Percentiles rank a stretch among this genome's conserved stretches.
phyloP scores from a whole-genome alignment of 2,113 vertebrate species.

The Psammodynastes pulverulentus region DNA sequence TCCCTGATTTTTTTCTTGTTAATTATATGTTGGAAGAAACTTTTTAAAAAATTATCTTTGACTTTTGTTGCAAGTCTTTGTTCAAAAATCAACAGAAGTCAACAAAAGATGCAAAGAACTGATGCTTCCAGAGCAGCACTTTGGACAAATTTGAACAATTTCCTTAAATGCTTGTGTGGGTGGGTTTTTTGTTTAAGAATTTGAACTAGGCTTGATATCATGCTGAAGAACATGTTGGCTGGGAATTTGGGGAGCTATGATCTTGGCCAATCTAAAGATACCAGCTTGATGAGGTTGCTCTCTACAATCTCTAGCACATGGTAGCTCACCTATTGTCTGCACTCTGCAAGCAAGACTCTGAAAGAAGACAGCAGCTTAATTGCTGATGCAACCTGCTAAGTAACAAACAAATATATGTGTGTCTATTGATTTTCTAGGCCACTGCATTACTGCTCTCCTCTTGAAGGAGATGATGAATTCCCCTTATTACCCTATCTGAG shows the following conservation, averaged over 20 bases:
- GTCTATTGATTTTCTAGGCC: constrained; percentile 48
- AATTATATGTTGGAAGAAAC: too few relatives aligned
- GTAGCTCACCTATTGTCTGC: background rate
- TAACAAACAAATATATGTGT: constrained; percentile 11
- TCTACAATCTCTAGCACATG: background rate
- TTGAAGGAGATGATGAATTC: constrained; percentile 45
- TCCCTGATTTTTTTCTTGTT: too few relatives aligned
- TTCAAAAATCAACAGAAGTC: too few relatives aligned
- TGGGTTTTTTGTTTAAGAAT: background rate
- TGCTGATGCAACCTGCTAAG: constrained; percentile 15
- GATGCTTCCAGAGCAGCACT: background rate
- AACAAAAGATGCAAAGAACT: background rate
- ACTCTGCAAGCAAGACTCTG: background rate
- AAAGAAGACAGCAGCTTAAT: background rate
- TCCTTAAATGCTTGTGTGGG: background rate
- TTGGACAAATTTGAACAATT: background rate
- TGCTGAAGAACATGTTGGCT: background rate
- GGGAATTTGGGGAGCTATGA: background rate
- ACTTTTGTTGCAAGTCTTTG: too few relatives aligned
- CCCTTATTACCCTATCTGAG: constrained; percentile 52
- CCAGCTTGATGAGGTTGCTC: background rate
- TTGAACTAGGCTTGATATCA: background rate
- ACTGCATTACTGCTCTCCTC: constrained; percentile 2
- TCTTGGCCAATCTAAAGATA: background rate
- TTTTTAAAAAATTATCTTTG: too few relatives aligned